These are phyloP conservation scores for Mimas tiliae DNA, from an alignment of 2,888 invertebrate species.

Conservation along the genomic window DNA sequence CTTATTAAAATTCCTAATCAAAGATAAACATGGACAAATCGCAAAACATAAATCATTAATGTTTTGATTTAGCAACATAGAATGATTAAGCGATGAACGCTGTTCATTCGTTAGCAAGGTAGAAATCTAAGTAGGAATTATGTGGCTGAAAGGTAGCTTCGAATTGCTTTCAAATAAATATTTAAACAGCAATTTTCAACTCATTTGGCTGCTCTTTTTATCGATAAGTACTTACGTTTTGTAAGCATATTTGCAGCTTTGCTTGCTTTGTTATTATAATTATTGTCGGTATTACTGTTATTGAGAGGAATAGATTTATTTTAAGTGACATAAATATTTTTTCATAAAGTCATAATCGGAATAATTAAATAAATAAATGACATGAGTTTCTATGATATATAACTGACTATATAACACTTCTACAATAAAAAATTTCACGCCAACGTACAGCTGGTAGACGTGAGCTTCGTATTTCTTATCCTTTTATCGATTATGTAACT, in stretches of 20 bases:
- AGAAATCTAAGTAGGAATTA: constrained; percentile 29
- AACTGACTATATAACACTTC: no score
- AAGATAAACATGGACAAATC: constrained; percentile 8
- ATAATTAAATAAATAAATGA: no score
- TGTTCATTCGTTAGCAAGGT: constrained; percentile 18
- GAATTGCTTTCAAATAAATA: constrained; percentile 40
- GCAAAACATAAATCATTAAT: constrained; percentile 10
- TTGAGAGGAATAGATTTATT: no score
- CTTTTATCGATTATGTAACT: constrained; percentile 14
- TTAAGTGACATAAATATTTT: no score
- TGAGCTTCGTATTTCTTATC: background rate
- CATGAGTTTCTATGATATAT: no score
- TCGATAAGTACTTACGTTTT: constrained; percentile 45
- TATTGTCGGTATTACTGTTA: background rate
- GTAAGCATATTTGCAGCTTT: background rate
- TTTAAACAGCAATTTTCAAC: constrained; percentile 45
- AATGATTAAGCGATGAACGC: constrained; percentile 12
- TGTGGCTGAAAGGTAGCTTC: constrained; percentile 32
- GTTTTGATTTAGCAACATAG: background rate
- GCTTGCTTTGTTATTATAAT: background rate
- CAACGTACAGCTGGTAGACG: background rate
- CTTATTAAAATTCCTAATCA: background rate
- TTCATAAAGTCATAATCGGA: no score
- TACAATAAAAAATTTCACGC: no score
- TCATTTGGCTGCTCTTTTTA: constrained; percentile 39